Evolutionary conservation across 1,140 invertebrate genomes (phyloP), one percentile per base, ranked within the genome.

Genomic region (Drosophila quadrilineata): DNA sequence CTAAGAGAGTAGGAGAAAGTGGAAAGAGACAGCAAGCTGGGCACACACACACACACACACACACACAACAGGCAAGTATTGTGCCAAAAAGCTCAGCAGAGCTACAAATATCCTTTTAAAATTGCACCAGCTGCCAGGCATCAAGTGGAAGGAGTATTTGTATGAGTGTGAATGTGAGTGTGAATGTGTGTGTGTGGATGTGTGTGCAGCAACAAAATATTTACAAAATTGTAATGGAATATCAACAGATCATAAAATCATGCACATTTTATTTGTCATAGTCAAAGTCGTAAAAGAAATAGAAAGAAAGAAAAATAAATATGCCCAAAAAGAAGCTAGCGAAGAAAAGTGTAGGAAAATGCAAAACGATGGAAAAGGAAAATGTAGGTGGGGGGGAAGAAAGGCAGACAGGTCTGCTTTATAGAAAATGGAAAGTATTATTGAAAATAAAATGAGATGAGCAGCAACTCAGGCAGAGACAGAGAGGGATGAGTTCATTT

Each of bases 161-260:
- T 82, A 84, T 84, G 77, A 84, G 77, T 84, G 73, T 84, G n/a
- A n/a, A n/a, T 82, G 77, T 77, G 63, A 77, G 57, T 40, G 58
- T 63, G 59, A 67, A 59, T 59, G 58, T 80, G 71, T 64, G 40
- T 73, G 69, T 58, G 64, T 60, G 60, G 64, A 36, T 36, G 56
- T 56, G 40, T 53, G 54, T 43, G 71, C 76, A 75, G 73, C 77
- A 84, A 77, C 79, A 85, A 85, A 85, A 85, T 85, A 85, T 85
- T 85, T 85, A 85, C 79, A 85, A 85, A 85, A 85, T 85, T 85
- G 74, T 85, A 85, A 85, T 85, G 79, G 79, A 85, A 85, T 85
- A 85, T 85, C 79, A 85, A 85, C 79, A 85, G 79, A 85, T 85
- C 79, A 85, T 85, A 85, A 85, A 85, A 85, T 85, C 79, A 85